Percentiles rank a stretch among this genome's conserved stretches.
These are phyloP conservation scores for Elegia similella DNA, from an alignment of 2,888 invertebrate genomes.

Conservation along the genomic window DNA sequence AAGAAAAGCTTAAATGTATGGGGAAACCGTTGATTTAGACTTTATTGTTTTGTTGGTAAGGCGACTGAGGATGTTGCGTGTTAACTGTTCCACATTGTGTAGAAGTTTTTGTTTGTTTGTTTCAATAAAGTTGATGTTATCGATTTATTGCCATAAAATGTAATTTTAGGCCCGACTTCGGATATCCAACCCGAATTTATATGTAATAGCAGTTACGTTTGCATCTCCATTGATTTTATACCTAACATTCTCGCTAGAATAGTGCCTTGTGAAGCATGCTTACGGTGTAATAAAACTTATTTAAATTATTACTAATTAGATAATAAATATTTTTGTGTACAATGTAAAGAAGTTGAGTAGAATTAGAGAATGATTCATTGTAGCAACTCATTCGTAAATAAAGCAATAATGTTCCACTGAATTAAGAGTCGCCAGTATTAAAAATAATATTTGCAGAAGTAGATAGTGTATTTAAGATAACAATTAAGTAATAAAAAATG, in stretches of 20 bases:
- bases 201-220: slow-evolving; percentile 52
- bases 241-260: slow-evolving; percentile 75
- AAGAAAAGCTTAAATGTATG: slow-evolving; percentile 50
- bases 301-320: slow-evolving; percentile 45
- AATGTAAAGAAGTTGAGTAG: slow-evolving; percentile 46
- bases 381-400: slow-evolving; percentile 42
- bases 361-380: slow-evolving; percentile 30
- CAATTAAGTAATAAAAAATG: slow-evolving; percentile 35
- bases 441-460: slow-evolving; percentile 42
- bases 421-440: slow-evolving; percentile 65
- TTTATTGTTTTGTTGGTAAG: slow-evolving; percentile 41
- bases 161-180: slow-evolving; percentile 71
- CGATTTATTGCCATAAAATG: slow-evolving; percentile 65
- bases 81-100: slow-evolving; percentile 42
- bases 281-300: slow-evolving; percentile 58
- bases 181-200: slow-evolving; percentile 77
- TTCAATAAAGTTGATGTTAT: slow-evolving; percentile 52
- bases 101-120: slow-evolving; percentile 37
- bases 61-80: slow-evolving; percentile 46
- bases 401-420: slow-evolving; percentile 71
- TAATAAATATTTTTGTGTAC: slow-evolving; percentile 71
- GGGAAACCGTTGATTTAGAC: slow-evolving; percentile 41
- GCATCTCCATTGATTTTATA: slow-evolving; percentile 51
- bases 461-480: slow-evolving; percentile 43
- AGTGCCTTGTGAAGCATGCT: slow-evolving; percentile 81